Base-by-base conservation (phyloP, 1,140 invertebrate genomes). In the Caenorhabditis inopinata region DNA sequence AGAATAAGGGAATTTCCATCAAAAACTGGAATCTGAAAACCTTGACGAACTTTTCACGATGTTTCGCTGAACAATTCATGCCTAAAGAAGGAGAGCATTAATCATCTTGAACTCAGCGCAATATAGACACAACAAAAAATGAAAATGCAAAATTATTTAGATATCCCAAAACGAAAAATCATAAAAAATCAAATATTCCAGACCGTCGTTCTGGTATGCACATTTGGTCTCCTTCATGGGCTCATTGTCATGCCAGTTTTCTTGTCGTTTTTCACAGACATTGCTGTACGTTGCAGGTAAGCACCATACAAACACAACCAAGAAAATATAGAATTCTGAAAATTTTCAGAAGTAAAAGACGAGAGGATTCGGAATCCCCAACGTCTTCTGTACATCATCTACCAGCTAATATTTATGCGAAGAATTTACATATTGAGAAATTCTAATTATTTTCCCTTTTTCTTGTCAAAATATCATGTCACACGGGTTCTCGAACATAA, bases 191-290 rank as follows among this genome's bases (percentile, higher is more conserved):
- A 12, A 32, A n/a, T 32, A 32, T 58, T 58, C 16, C 25, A 79
- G 49, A 81, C 82, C 16, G 79, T 83, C 45, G 49, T 76, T 18
- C 47, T 83, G 5, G 82, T 83, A 5, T 77, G 73, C 14, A 74
- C 83, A 12, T 83, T 83, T 29, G 82, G 82, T 7, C 47, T 83
- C 0, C 73, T 83, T 35, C 82, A 83, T 48, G 82, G 82, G 2
- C 49, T 83, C 5, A 73, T 83, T 11, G 53, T 83, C 18, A 38
- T 83, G 9, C 82, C 82, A 6, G 82, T 81, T 21, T 76, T 81
- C 62, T 29, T 81, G 9, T 77, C 74, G 7, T 68, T 78, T 42
- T 78, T 78, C 49, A 48, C 74, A 7, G 27, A 46, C 21, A 23
- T 78, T 12, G 14, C 32, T 18, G 48, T 47, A 51, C 35, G 23